Evolutionary conservation across 2,113 vertebrate genomes (phyloP).

Genomic region (Nycticryphes semicollaris): DNA sequence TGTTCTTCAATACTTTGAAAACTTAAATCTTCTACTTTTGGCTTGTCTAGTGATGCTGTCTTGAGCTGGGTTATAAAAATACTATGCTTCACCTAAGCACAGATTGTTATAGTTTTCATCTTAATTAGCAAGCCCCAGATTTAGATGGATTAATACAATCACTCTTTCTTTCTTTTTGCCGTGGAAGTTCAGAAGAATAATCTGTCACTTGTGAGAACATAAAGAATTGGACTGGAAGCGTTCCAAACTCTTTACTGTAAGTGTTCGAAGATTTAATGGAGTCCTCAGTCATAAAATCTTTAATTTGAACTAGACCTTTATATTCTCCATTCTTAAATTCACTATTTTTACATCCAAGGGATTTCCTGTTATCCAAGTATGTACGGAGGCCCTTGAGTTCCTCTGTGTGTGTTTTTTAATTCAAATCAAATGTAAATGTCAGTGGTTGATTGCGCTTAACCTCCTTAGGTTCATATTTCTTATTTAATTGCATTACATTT

Average conservation of each 20-base stretch:
- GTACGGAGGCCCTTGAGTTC: constrained; percentile 54
- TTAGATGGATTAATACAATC: constrained; percentile 64
- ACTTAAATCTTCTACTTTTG: constrained; percentile 28
- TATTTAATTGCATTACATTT: constrained; percentile 58
- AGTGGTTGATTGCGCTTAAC: constrained; percentile 45
- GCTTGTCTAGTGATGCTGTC: neutral
- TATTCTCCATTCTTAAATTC: constrained; percentile 59
- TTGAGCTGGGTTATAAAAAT: constrained; percentile 37
- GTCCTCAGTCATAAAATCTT: constrained; percentile 69
- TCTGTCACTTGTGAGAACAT: constrained; percentile 61
- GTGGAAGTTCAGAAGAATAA: constrained; percentile 61
- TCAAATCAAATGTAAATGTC: constrained; percentile 52
- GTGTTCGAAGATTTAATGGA: constrained; percentile 76
- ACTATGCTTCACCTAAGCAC: constrained; percentile 54
- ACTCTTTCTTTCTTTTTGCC: constrained; percentile 53
- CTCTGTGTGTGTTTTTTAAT: constrained; percentile 45
- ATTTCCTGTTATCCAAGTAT: constrained; percentile 69
- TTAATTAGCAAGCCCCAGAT: constrained; percentile 68
- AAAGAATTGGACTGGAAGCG: constrained; percentile 66
- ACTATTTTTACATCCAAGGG: constrained; percentile 63
- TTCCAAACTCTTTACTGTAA: constrained; percentile 73
- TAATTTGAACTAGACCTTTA: constrained; percentile 69
- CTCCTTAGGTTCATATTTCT: constrained; percentile 56
- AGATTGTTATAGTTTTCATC: constrained; percentile 67
- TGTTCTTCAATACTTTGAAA: constrained; percentile 25